Evolutionary conservation across 2,888 invertebrate species (phyloP), one percentile per base, ranked within the genome.

Genomic region (Cheilosia scutellata): DNA sequence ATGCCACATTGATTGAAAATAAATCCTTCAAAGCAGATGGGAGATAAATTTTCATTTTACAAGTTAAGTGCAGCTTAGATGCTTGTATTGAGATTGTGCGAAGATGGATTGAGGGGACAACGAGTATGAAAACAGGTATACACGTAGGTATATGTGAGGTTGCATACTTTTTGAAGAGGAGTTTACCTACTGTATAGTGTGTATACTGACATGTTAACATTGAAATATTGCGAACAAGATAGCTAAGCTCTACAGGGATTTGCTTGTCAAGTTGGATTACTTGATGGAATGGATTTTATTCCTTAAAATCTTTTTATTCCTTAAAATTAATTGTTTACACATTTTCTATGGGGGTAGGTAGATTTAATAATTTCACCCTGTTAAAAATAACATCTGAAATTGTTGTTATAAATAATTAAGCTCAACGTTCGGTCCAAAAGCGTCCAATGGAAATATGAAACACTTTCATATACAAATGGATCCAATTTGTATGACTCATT

Each of bases 21-120:
- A 87, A 87, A 87, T 87, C 87, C 87, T 70, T 78, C 74, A 77
- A 53, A 70, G 68, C 87, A 82, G 87, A 87, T 87, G 87, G 76
- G 63, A 87, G 75, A 87, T 87, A 87, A 82, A 87, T 87, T 87
- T 82, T 82, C 77, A 87, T 82, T 87, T 87, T 78, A 78, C 76
- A 86, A 86, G 86, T 84, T 84, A 75, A 84, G 80, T 80, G 75
- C 84, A 71, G 84, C 80, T 84, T 84, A 82, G 62, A 57, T 82
- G 63, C 71, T 86, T 77, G 51, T 86, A 75, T 75, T 86, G 76
- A 72, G 68, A 86, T 66, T 80, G 53, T 80, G 60, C 31, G 72
- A 86, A 80, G 77, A 77, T 82, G 53, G 80, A 80, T 86, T 79
- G 79, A 44, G 68, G 40, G 55, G 63, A 47, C 42, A 33, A 53